phyloP scores from a whole-genome alignment of 2,113 vertebrate genomes.

The Lepidothrix coronata region DNA sequence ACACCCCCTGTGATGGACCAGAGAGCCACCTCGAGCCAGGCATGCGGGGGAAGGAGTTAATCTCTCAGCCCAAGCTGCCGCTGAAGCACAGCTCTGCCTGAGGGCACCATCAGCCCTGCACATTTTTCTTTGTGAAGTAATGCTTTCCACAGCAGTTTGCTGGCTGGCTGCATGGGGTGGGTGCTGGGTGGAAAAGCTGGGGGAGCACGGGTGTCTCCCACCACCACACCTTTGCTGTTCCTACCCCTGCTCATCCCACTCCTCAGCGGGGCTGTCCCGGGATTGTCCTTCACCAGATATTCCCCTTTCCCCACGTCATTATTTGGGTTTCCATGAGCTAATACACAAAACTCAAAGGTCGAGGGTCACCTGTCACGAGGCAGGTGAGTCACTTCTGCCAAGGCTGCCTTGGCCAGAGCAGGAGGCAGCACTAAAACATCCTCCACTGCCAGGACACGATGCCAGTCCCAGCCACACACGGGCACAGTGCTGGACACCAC shows the following conservation, averaged over 20 bases:
- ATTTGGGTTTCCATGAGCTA: background rate
- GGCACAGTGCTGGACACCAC: background rate
- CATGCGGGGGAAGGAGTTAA: background rate
- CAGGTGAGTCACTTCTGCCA: background rate
- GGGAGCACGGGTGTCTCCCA: fast-evolving
- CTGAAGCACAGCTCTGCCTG: background rate
- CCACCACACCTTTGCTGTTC: fast-evolving
- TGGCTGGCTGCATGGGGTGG: background rate
- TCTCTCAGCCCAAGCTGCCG: background rate
- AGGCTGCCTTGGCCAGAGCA: background rate
- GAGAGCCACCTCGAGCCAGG: background rate
- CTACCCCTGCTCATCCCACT: background rate
- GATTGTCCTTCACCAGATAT: background rate
- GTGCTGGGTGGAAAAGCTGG: background rate
- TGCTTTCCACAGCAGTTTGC: background rate
- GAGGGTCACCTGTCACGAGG: fast-evolving
- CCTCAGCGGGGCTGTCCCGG: fast-evolving
- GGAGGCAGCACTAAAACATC: background rate
- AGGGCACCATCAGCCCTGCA: background rate
- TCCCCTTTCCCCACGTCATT: background rate
- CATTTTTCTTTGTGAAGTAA: background rate
- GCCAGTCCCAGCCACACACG: background rate
- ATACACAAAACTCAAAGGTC: background rate
- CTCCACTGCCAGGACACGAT: fast-evolving
- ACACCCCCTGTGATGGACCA: background rate